phyloP scores from a whole-genome alignment of 1,140 invertebrate genomes.

The Hylyphantes graminicola region DNA sequence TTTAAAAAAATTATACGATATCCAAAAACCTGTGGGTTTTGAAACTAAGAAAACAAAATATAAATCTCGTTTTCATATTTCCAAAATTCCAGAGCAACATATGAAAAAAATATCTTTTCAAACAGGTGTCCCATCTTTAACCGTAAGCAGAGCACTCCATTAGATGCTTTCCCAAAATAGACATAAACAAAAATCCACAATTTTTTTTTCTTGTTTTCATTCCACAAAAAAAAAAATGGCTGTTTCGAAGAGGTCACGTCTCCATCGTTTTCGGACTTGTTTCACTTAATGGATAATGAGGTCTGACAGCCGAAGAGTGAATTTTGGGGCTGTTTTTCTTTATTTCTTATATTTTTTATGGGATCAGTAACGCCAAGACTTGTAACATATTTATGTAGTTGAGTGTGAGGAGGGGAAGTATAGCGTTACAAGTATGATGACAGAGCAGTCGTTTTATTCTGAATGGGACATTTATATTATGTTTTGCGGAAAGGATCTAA shows the following conservation, averaged over 20 bases:
- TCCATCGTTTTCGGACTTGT: conserved; percentile 9
- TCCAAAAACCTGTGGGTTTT: no score
- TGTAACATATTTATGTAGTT: conserved; percentile 13
- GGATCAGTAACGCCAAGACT: neutral
- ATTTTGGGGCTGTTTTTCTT: neutral
- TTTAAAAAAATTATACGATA: no score
- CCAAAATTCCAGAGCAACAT: neutral
- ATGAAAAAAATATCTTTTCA: neutral
- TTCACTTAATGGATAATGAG: conserved; percentile 43
- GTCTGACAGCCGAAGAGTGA: conserved; percentile 17
- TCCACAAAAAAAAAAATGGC: neutral
- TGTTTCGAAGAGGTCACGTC: conserved; percentile 18
- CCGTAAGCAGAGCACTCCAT: conserved; percentile 16
- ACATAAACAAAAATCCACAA: no score
- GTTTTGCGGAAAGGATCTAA: no score
- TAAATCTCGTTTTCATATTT: no score
- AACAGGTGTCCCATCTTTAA: conserved; percentile 32
- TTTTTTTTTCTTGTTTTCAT: conserved; percentile 3
- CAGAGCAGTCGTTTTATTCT: neutral
- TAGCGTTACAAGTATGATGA: neutral
- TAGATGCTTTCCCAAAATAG: conserved; percentile 10
- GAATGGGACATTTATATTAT: neutral
- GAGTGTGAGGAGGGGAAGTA: neutral
- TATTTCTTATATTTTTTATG: neutral
- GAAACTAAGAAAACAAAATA: no score